Evolutionary conservation across 2,797 vertebrate species (phyloP).

Genomic region (Sebastiscus tertius): DNA sequence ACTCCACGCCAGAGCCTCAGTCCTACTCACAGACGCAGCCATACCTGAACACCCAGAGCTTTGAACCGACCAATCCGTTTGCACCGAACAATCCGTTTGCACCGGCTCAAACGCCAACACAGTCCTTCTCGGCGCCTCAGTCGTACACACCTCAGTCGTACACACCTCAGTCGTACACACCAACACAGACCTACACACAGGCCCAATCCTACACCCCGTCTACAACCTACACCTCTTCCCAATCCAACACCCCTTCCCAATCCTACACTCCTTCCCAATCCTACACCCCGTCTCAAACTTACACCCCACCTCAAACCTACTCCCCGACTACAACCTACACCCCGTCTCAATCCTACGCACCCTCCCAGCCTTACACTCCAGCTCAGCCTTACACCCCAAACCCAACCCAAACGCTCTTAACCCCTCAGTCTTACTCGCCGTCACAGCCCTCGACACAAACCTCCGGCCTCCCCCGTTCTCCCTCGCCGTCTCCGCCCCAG

Average conservation of each 20-base stretch:
- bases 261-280: background rate
- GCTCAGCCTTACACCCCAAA: constrained; percentile 10
- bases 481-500: constrained; percentile 9
- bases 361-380: background rate
- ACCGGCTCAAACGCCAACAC: background rate
- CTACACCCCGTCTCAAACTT: background rate
- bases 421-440: constrained; percentile 28
- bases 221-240: background rate
- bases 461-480: constrained; percentile 15
- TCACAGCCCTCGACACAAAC: constrained; percentile 1
- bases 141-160: constrained; percentile 15
- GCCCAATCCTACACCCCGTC: background rate
- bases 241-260: no score
- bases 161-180: constrained; percentile 32
- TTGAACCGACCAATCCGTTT: constrained; percentile 1
- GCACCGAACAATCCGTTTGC: constrained; percentile 34
- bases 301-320: background rate
- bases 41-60: constrained; percentile 38
- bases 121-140: constrained; percentile 17
- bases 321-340: background rate
- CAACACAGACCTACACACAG: constrained; percentile 1
- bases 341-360: background rate
- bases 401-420: constrained; percentile 23
- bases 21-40: constrained; percentile 45
- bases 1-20: constrained; percentile 6